These are phyloP conservation scores for Calameuta pallipes DNA, from an alignment of 2,888 invertebrate genomes.

Conservation along the genomic window DNA sequence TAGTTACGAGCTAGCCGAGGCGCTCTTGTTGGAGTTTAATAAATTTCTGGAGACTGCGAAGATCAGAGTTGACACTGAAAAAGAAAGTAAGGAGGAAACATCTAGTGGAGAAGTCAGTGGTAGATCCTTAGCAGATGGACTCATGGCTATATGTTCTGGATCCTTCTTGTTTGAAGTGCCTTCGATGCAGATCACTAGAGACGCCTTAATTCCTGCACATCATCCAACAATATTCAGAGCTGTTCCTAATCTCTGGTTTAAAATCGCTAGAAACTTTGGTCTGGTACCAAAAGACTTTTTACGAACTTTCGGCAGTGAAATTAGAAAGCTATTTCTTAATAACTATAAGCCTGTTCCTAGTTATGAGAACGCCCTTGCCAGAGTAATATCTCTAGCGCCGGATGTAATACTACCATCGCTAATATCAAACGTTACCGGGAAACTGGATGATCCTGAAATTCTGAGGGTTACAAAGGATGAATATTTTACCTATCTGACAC, in stretches of 20 bases:
- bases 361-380: conserved; percentile 79
- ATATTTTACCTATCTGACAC: conserved; percentile 83
- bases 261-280: conserved; percentile 71
- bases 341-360: conserved; percentile 69
- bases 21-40: conserved; percentile 76
- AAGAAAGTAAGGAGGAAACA: conserved; percentile 61
- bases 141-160: conserved; percentile 69
- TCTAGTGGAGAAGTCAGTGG: conserved; percentile 67
- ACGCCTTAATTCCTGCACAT: conserved; percentile 79
- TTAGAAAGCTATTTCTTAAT: conserved; percentile 74
- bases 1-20: conserved; percentile 73
- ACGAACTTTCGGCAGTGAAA: conserved; percentile 69
- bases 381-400: conserved; percentile 75
- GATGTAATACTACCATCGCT: conserved; percentile 75
- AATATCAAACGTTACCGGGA: conserved; percentile 71
- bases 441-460: conserved; percentile 76
- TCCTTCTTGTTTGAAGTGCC: conserved; percentile 63
- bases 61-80: conserved; percentile 66
- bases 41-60: conserved; percentile 76
- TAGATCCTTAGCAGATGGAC: conserved; percentile 70
- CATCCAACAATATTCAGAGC: conserved; percentile 76
- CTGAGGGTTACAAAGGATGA: conserved; percentile 82
- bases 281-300: conserved; percentile 74
- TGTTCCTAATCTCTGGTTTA: conserved; percentile 77
- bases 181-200: conserved; percentile 72